Evolutionary conservation across 2,797 vertebrate genomes (phyloP).

Genomic region (Pachyuromys duprasi): DNA sequence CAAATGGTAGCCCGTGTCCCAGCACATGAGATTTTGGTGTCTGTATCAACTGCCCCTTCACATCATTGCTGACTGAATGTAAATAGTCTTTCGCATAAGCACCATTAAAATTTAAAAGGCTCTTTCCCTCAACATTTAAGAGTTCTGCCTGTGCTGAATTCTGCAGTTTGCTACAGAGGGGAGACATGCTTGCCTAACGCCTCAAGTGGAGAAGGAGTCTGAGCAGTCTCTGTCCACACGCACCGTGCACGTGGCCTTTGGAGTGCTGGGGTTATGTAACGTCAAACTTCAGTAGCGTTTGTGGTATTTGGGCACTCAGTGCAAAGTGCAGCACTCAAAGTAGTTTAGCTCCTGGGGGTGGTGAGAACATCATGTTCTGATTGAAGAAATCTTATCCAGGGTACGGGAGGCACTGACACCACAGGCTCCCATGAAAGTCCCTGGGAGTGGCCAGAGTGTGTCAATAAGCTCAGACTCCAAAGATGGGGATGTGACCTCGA

Average conservation of each 20-base stretch:
- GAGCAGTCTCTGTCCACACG: background rate
- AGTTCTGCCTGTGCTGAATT: slow-evolving; percentile 43
- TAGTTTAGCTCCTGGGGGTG: background rate
- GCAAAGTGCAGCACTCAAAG: slow-evolving; percentile 44
- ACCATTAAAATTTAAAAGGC: background rate
- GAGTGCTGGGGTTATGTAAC: slow-evolving; percentile 37
- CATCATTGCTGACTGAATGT: background rate
- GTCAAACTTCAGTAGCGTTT: slow-evolving; percentile 29
- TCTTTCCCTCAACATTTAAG: background rate
- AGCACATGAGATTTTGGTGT: background rate
- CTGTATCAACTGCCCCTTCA: background rate
- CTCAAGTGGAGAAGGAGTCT: background rate
- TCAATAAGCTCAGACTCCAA: background rate
- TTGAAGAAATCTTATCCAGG: slow-evolving; percentile 19
- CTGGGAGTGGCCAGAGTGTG: background rate
- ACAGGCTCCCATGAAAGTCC: background rate
- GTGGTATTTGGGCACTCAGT: slow-evolving; percentile 47
- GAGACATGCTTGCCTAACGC: background rate
- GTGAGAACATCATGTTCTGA: background rate
- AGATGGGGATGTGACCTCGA: background rate
- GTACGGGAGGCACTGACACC: background rate
- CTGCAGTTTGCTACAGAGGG: slow-evolving; percentile 46
- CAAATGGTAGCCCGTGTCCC: background rate
- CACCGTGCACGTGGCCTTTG: rapidly evolving
- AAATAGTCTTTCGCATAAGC: background rate